Percentiles rank a stretch among this genome's conserved stretches.
phyloP scores from a whole-genome alignment of 2,113 vertebrate genomes.

The Aptenodytes patagonicus region DNA sequence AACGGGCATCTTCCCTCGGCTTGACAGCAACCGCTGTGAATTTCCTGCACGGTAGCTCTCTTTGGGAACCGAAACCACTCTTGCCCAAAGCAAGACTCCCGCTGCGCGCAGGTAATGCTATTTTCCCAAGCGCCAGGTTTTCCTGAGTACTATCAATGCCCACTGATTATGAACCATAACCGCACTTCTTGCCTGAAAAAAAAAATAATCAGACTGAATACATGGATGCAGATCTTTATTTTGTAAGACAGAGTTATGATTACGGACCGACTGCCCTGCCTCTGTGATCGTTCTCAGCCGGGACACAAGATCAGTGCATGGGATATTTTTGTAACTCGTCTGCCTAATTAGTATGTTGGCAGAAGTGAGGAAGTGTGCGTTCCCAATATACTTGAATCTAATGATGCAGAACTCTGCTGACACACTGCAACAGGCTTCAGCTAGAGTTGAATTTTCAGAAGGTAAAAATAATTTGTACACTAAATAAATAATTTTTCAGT shows the following conservation, averaged over 20 bases:
- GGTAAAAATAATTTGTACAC: background rate
- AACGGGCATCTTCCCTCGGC: rapidly evolving
- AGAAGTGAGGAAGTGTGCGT: background rate
- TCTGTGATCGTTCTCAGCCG: background rate
- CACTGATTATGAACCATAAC: rapidly evolving
- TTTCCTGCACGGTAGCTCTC: rapidly evolving
- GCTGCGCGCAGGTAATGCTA: rapidly evolving
- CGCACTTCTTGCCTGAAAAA: background rate
- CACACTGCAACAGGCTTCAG: background rate
- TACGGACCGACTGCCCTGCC: rapidly evolving
- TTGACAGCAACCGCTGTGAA: rapidly evolving
- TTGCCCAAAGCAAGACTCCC: background rate
- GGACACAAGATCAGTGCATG: background rate
- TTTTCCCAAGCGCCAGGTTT: background rate
- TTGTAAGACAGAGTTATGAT: background rate
- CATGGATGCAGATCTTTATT: background rate
- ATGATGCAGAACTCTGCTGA: background rate
- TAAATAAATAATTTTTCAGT: conserved; percentile 10
- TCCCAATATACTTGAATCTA: background rate
- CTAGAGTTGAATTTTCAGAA: background rate
- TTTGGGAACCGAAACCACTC: rapidly evolving
- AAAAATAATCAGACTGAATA: background rate
- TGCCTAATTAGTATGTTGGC: background rate
- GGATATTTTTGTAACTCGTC: background rate
- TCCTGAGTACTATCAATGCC: background rate